Evolutionary conservation across 2,113 vertebrate genomes (phyloP).

Genomic region (Saccopteryx bilineata): DNA sequence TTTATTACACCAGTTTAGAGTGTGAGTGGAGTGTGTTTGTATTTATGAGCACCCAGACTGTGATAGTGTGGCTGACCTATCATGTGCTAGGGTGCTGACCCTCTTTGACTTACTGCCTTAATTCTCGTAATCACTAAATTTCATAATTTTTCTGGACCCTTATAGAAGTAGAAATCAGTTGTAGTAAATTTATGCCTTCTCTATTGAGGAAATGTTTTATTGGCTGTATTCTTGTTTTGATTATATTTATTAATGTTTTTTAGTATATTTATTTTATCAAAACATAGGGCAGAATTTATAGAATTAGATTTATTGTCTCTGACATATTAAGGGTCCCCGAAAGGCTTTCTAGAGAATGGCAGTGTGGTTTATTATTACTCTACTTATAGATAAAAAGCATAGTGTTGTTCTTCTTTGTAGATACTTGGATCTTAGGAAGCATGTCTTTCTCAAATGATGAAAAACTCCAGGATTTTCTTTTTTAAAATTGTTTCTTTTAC

Average conservation of each 20-base stretch:
- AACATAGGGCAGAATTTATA: neutral
- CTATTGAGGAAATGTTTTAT: neutral
- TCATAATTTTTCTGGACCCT: neutral
- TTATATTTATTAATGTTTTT: neutral
- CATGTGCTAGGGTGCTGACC: neutral
- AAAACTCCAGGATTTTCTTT: neutral
- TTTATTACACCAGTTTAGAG: neutral
- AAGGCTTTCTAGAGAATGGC: neutral
- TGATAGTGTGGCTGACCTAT: neutral
- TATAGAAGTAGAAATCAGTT: neutral
- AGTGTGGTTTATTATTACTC: neutral
- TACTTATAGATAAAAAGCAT: neutral
- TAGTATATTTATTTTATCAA: neutral
- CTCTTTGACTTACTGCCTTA: constrained; percentile 10
- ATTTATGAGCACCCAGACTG: neutral
- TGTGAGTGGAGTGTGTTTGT: neutral
- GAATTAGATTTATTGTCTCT: neutral
- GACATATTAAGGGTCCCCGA: neutral
- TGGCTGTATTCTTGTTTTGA: neutral
- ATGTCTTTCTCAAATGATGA: neutral
- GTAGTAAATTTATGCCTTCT: neutral
- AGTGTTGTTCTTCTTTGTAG: neutral
- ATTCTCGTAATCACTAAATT: constrained; percentile 2
- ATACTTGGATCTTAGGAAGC: neutral
- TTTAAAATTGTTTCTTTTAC: neutral